Percentiles rank a stretch among this genome's conserved stretches.
These are phyloP conservation scores for Neopipo cinnamomea DNA, from an alignment of 2,113 vertebrate species.

Conservation along the genomic window DNA sequence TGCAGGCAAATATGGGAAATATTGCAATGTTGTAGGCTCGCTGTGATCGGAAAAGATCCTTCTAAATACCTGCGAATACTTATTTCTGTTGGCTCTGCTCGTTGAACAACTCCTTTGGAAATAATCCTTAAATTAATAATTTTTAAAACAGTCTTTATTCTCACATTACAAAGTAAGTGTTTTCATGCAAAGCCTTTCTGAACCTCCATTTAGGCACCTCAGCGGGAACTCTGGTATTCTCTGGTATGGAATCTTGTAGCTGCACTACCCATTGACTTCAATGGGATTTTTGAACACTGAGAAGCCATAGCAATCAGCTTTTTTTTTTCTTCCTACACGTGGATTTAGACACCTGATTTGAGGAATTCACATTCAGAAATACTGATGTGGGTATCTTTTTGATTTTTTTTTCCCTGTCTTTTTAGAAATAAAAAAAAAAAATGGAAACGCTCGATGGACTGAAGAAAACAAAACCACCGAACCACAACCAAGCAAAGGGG, in stretches of 20 bases:
- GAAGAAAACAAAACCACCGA: no score
- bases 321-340: background rate
- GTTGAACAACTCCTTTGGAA: background rate
- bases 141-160: background rate
- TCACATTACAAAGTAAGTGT: background rate
- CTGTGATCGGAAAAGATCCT: background rate
- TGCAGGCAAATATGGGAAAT: background rate
- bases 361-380: background rate
- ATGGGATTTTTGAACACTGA: background rate
- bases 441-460: background rate
- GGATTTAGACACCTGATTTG: background rate
- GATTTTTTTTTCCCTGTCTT: no score
- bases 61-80: background rate
- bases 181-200: background rate
- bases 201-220: background rate
- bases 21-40: fast-evolving
- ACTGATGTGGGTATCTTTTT: fast-evolving
- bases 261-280: background rate
- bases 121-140: background rate
- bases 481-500: no score
- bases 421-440: background rate
- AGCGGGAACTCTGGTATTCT: background rate
- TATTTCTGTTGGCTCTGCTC: background rate
- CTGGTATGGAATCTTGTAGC: background rate
- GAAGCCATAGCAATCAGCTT: background rate